Evolutionary conservation across 2,797 vertebrate species (phyloP), one percentile per base, ranked within the genome.

Genomic region (Lagocephalus sceleratus): DNA sequence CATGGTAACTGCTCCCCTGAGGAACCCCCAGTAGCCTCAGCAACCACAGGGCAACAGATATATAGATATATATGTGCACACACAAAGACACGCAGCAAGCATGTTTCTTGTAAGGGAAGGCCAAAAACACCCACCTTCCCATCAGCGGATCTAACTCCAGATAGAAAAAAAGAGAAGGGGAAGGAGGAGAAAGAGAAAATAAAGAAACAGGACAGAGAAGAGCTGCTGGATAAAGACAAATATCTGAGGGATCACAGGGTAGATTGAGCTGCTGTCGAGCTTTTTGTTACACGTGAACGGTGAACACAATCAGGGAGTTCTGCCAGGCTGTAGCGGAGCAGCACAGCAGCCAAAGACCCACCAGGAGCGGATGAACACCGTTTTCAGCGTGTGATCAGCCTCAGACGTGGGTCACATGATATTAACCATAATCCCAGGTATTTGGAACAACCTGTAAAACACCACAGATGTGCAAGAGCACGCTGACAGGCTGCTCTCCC

Each of bases 1-100:
- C 76, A 82, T 45, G 79, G 86, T 68, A 84, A 89, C 88, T 48
- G 39, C 63, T 83, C 85, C 85, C 81, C 55, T 62, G 85, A 90
- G 87, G 51, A 72, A 78, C n/a, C 42, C 66, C 70, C 75, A 75
- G 71, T 80, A 78, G 83, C 78, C 82, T 84, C 80, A 76, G 81
- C 79, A 85, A 77, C 75, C 70, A 73, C 69, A 68, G 63, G 73
- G 69, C 58, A 38, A 69, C 78, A 73, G 51, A 35, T 35, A 32
- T 32, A 32, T 32, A 32, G 29, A 32, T 32, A 35, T 35, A 35
- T 35, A 64, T 55, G n/a, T 67, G 72, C 53, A 43, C 62, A 55
- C 47, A 74, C 51, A 54, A 15, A 61, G 51, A 60, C n/a, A 65
- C 60, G 77, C 73, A 47, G 73, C 68, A 67, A 29, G 65, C 22